Conservation (phyloP, 2,888 invertebrate genomes). For the Zygothrica quintamaculata region DNA sequence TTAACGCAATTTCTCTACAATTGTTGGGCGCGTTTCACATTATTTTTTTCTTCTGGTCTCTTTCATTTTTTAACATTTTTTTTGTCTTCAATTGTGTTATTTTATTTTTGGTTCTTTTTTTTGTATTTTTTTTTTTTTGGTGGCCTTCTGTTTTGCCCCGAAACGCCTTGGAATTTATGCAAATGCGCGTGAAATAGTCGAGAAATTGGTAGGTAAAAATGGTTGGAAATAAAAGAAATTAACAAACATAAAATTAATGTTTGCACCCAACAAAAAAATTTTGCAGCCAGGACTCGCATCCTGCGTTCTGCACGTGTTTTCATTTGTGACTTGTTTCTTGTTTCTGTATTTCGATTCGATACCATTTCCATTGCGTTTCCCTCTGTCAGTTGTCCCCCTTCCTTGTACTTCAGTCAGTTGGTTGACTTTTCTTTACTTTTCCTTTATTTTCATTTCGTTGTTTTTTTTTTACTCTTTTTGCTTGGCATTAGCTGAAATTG, state of each 20-base stretch:
- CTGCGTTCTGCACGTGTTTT: constrained; percentile 65
- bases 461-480: constrained; percentile 27
- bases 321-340: constrained; percentile 42
- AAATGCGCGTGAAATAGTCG: constrained; percentile 79
- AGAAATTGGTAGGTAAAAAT: constrained; percentile 51
- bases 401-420: constrained; percentile 24
- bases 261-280: constrained; percentile 77
- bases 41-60: constrained; percentile 16
- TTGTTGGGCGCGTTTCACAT: constrained; percentile 39
- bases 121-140: constrained; percentile 1
- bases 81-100: background rate
- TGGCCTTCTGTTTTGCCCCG: background rate
- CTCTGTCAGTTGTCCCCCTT: background rate
- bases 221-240: constrained; percentile 77
- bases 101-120: constrained; percentile 2
- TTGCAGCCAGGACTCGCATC: constrained; percentile 18
- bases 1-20: constrained; percentile 66
- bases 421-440: constrained; percentile 32
- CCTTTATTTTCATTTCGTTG: too few relatives aligned
- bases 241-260: constrained; percentile 82
- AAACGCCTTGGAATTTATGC: constrained; percentile 72
- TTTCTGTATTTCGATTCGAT: constrained; percentile 32
- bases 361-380: constrained; percentile 16
- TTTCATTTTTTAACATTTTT: constrained; percentile 37
- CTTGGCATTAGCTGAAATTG: constrained; percentile 58